Evolutionary conservation across 2,113 vertebrate genomes (phyloP), one percentile per base, ranked within the genome.

Genomic region (Odontophorus gujanensis): DNA sequence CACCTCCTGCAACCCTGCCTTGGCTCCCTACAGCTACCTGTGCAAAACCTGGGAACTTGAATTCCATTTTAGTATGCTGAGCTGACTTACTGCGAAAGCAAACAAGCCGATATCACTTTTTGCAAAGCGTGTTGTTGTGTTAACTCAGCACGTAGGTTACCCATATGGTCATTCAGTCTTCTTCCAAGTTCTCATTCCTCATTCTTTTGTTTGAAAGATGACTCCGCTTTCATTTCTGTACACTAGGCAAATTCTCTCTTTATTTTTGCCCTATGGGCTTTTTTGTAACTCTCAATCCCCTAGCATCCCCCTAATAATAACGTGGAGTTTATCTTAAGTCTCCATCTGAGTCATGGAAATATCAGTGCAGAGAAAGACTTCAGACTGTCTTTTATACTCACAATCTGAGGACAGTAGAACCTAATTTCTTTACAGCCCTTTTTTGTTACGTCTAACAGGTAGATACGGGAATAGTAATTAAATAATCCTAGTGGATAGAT

Each of bases 121-220:
- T 4, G 4, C 4, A 17, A 16, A 13, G 18, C 42, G 81, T 79
- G 6, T 28, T 13, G 18, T 32, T 42, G 55, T 17, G 26, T 2
- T 55, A 85, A 26, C n/a, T 91, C 7, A 13, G 2, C 32, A 4
- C 9, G 55, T n/a, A 3, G 0, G 6, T 20, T 43, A 25, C 55
- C 75, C 11, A 1, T 73, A 24, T n/a, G 4, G 2, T 51, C 48
- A 2, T 45, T 57, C 20, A 36, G 0, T 57, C 22, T 69, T 80
- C 14, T 21, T 26, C 30, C 48, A 53, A 61, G n/a, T 45, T 78
- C 65, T 69, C 45, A 36, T 4, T 63, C 13, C 20, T 81, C 20
- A 15, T 40, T 32, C 14, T 43, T 65, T 47, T 30, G 4, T 84
- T 79, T 84, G 38, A 51, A 89, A 62, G 34, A 68, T 76, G 48